These are phyloP conservation scores for Cavia aperea DNA, from an alignment of 2,113 vertebrate species.

Conservation along the genomic window DNA sequence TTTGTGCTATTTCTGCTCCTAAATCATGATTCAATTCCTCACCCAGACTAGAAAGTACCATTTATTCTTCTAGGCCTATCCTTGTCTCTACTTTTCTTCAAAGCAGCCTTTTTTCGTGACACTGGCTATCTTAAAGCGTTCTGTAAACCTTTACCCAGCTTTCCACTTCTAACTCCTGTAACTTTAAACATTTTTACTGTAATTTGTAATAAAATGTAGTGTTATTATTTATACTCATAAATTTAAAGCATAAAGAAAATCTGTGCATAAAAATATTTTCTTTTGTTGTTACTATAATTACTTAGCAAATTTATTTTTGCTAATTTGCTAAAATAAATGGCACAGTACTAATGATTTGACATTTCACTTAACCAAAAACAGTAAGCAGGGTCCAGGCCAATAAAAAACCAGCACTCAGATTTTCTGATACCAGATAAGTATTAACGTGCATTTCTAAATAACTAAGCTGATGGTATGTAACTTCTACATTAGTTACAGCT, in stretches of 20 bases:
- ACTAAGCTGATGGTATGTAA: slow-evolving; percentile 22
- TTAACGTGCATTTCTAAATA: slow-evolving; percentile 37
- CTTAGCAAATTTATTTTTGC: slow-evolving; percentile 31
- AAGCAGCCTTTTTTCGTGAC: neutral
- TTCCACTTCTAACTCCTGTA: slow-evolving; percentile 1
- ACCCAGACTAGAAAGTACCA: neutral
- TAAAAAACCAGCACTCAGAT: slow-evolving; percentile 1
- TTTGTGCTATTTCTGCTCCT: neutral
- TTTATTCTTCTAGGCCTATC: neutral
- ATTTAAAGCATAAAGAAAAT: slow-evolving; percentile 33
- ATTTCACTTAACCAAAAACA: slow-evolving; percentile 13
- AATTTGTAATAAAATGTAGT: neutral
- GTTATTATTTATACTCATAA: slow-evolving; percentile 8
- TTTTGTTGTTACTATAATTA: slow-evolving; percentile 16
- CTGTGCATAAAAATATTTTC: neutral
- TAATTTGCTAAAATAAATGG: slow-evolving; percentile 27
- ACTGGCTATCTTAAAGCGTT: neutral
- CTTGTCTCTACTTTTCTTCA: slow-evolving; percentile 30
- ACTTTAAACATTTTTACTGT: neutral
- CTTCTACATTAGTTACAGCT: neutral
- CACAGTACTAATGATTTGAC: neutral
- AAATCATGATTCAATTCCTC: neutral
- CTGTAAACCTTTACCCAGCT: neutral
- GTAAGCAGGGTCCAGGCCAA: slow-evolving; percentile 13
- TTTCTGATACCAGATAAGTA: slow-evolving; percentile 8